phyloP scores from a whole-genome alignment of 2,797 vertebrate species.

The Chelidonichthys spinosus region DNA sequence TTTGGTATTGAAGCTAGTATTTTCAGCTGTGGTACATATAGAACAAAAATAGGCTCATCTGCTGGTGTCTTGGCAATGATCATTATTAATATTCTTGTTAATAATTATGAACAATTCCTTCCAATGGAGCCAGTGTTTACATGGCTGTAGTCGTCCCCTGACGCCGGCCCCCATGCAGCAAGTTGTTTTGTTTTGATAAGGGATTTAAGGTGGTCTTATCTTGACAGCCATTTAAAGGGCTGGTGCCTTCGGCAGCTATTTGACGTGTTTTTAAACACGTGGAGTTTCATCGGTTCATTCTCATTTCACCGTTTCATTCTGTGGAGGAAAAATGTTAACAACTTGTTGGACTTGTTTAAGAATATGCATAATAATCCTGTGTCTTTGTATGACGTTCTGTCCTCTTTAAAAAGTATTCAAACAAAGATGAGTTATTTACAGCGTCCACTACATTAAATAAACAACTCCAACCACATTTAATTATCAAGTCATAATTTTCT shows the following conservation, averaged over 20 bases:
- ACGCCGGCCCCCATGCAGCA: slow-evolving; percentile 37
- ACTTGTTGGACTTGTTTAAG: neutral
- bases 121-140: slow-evolving; percentile 3
- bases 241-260: slow-evolving; percentile 24
- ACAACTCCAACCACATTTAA: neutral
- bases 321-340: neutral
- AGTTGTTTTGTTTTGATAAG: slow-evolving; percentile 75
- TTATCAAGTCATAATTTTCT: neutral
- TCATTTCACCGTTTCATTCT: neutral
- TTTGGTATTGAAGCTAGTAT: neutral
- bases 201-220: slow-evolving; percentile 66
- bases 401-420: neutral
- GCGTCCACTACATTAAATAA: neutral
- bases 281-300: neutral
- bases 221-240: slow-evolving; percentile 72
- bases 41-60: neutral
- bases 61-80: neutral
- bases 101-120: neutral
- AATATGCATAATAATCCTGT: neutral
- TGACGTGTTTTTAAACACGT: slow-evolving; percentile 33
- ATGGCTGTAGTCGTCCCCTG: neutral
- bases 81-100: neutral
- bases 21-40: neutral
- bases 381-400: neutral
- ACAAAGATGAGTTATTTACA: neutral